phyloP scores from a whole-genome alignment of 2,888 invertebrate species.

The Anorthoa munda region DNA sequence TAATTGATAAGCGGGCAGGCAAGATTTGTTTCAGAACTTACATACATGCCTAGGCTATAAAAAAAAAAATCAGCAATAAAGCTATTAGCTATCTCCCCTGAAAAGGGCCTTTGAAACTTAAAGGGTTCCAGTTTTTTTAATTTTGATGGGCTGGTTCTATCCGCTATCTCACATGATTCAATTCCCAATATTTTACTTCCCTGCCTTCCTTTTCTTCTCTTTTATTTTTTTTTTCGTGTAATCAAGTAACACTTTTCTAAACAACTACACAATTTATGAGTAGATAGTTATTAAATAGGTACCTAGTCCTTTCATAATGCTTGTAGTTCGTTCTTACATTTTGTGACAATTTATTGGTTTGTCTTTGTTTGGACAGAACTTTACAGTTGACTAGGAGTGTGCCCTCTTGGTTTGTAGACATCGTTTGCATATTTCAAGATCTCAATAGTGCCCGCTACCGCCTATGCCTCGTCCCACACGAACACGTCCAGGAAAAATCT shows the following conservation, averaged over 20 bases:
- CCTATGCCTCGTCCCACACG: conserved; percentile 55
- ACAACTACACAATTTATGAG: background rate
- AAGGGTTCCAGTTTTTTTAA: too few relatives aligned
- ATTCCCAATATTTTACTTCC: background rate
- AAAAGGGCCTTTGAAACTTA: background rate
- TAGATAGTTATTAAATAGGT: background rate
- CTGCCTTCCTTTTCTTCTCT: too few relatives aligned
- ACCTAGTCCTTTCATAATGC: background rate
- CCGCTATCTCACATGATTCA: background rate
- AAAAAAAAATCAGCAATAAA: too few relatives aligned
- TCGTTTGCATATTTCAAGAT: background rate
- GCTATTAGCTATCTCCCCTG: background rate
- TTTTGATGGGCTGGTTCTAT: too few relatives aligned
- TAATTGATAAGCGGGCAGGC: conserved; percentile 52
- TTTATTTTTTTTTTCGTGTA: too few relatives aligned
- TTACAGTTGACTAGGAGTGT: background rate
- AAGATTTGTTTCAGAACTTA: background rate
- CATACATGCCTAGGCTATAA: too few relatives aligned
- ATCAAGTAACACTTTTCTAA: background rate
- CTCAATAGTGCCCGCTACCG: conserved; percentile 26
- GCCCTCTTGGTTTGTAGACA: too few relatives aligned
- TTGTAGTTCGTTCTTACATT: background rate
- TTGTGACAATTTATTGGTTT: background rate
- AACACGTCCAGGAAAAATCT: conserved; percentile 82
- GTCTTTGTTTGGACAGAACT: background rate